Base-by-base conservation (phyloP, 1,140 invertebrate genomes). In the Alviniconcha marisindica region DNA sequence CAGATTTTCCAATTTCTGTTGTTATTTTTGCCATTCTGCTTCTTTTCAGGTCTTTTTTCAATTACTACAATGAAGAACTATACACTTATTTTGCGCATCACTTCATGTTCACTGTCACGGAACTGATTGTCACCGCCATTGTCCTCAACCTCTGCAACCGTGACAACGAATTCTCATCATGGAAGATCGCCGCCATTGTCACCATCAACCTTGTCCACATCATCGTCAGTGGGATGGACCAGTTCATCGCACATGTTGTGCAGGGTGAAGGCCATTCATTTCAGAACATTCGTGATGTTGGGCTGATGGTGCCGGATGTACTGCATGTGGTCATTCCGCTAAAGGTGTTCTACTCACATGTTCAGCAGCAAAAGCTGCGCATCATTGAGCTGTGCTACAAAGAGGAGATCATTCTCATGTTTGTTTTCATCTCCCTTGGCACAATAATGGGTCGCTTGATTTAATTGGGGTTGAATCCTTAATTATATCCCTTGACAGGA, bases 61-160 rank as follows among this genome's bases (percentile, higher is more conserved):
- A 96, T 92, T 97, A 97, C 89, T 96, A 96, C 94, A 97, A 97
- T 88, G 96, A 97, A 86, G 96, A 96, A 79, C 96, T 96, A 88
- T 97, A 96, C 91, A 83, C 85, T 0, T 93, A 93, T 74, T 94
- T 92, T 90, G 89, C 90, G 77, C 93, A 95, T 94, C 96, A 97
- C 88, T 91, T 96, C 84, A 96, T 96, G 90, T 89, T 96, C 73
- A 91, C 96, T 21, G 71, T 93, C 15, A 96, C 96, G 0, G 96
- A 97, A 92, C 86, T 96, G 1, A 90, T 96, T 85, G 96, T 96
- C 14, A 96, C 96, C 0, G 91, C 94, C 66, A 89, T 96, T 36
- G 93, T 94, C 18, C 69, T 94, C 2, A 91, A 92, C 63, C 87
- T 93, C 28, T 88, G 92, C 48, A 95, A 95, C 90, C 91, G 87